Base-by-base conservation (phyloP, 2,888 invertebrate species). In the Strigamia crassipes region DNA sequence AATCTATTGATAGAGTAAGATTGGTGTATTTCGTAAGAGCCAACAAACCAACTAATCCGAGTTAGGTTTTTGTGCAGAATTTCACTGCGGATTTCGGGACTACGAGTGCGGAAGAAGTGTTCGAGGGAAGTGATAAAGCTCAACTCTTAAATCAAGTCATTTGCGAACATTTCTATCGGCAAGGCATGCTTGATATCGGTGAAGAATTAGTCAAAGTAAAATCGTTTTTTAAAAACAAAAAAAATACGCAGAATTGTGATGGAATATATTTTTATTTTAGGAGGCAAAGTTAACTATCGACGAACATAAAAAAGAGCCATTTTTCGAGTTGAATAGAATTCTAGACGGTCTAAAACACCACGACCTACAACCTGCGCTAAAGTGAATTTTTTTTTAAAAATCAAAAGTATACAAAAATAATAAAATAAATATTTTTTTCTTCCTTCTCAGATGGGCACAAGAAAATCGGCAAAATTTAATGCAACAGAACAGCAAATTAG, bases 101-200 rank as follows among this genome's bases (percentile, higher is more conserved):
- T 1, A 95, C 96, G 0, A 94, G 94, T 83, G 92, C 94, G 56
- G 96, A 96, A 83, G 94, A 94, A 84, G 91, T 94, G 0, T 94
- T 96, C 87, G 91, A 92, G 83, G 91, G 92, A 1, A 90, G 92
- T 0, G 91, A 92, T 79, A 93, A 93, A 86, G 89, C 91, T 79
- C 90, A 91, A 86, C 88, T 93, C 21, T 88, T 96, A n/a, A 94
- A 95, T 88, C 92, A 94, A 89, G 95, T 96, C 23, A 94, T 98
- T 84, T 96, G 96, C 85, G 96, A 98, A 87, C 98, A 99, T 90
- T 95, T 97, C 87, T 94, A 96, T 86, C 92, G 97, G 84, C 96
- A 97, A 89, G 98, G 98, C 73, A 92, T 96, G 91, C 92, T 96
- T 84, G 96, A 96, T 82, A 96, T 97, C 46, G 97, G 96, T 1